Evolutionary conservation across 64 coral and sea anemone genomes (phyloP).

Genomic region (Pocillopora verrucosa): DNA sequence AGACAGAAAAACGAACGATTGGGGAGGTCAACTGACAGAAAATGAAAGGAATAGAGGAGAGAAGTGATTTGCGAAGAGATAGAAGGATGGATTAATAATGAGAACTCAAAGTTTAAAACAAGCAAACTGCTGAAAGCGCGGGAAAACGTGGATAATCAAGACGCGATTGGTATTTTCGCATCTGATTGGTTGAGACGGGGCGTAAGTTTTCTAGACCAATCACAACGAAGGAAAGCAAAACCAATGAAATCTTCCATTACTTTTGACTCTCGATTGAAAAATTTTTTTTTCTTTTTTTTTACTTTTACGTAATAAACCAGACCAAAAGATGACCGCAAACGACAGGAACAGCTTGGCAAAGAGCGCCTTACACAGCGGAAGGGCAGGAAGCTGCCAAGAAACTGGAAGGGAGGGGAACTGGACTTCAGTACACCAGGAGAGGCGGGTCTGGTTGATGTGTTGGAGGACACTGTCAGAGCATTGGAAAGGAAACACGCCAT

Average conservation of each 20-base stretch:
- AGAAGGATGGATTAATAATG: no score
- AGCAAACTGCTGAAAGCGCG: background rate
- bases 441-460: conserved; percentile 68
- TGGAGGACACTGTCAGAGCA: conserved; percentile 80
- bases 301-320: background rate
- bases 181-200: no score
- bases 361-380: conserved; percentile 60
- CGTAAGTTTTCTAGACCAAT: no score
- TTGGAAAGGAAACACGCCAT: conserved; percentile 86
- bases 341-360: conserved; percentile 67
- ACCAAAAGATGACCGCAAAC: conserved; percentile 53
- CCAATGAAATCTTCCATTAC: no score
- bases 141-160: no score
- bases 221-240: no score
- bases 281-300: background rate
- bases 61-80: no score
- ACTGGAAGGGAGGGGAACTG: conserved; percentile 56
- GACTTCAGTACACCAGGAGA: conserved; percentile 47
- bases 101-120: no score
- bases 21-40: no score
- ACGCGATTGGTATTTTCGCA: no score
- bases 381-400: conserved; percentile 79
- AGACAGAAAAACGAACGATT: no score
- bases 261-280: background rate
- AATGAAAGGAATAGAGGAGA: no score